These are phyloP conservation scores for Melanaphis sacchari DNA, from an alignment of 1,140 invertebrate genomes.

Conservation along the genomic window DNA sequence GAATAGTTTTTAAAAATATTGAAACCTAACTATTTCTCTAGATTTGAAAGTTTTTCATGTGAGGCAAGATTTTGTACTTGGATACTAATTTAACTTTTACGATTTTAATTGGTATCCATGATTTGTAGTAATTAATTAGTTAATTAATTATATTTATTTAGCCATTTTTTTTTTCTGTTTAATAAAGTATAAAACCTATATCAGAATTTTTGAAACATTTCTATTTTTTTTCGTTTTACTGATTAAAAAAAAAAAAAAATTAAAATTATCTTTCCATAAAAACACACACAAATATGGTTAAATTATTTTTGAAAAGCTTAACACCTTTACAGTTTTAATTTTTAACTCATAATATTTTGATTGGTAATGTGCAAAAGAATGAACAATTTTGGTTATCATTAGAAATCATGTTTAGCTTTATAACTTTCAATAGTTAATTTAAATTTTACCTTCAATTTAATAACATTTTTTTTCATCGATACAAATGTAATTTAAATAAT, in stretches of 20 bases:
- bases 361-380: not conserved
- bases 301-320: not conserved
- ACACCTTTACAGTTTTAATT: not conserved
- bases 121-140: not conserved
- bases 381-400: too few relatives aligned
- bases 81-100: not conserved
- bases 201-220: not conserved
- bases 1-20: too few relatives aligned
- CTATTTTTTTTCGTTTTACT: not conserved
- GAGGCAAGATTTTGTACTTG: not conserved
- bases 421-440: not conserved
- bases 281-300: not conserved
- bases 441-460: not conserved
- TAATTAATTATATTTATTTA: not conserved
- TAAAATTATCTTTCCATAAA: not conserved
- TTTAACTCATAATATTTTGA: not conserved
- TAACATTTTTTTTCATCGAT: not conserved
- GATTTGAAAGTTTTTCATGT: too few relatives aligned
- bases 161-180: too few relatives aligned
- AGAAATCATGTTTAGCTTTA: slow-evolving; percentile 7
- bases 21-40: too few relatives aligned
- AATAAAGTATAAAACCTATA: too few relatives aligned
- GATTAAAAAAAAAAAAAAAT: not conserved
- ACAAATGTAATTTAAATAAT: not conserved
- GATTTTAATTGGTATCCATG: not conserved